A percentile compares a stretch with the other conserved stretches of the same genome.
phyloP scores from a whole-genome alignment of 2,888 invertebrate species.

The Gortyna flavago region DNA sequence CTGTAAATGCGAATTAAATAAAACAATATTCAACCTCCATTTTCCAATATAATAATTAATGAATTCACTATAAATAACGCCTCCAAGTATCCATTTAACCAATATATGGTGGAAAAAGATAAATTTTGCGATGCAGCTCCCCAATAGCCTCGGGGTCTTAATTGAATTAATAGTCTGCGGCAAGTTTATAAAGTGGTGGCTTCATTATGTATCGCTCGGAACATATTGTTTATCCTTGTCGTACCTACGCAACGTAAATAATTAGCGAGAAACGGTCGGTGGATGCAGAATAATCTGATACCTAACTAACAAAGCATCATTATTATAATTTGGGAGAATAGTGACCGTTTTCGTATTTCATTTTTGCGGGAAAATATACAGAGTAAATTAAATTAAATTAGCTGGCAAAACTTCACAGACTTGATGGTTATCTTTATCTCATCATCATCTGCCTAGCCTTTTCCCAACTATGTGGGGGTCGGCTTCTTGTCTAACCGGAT shows the following conservation, averaged over 20 bases:
- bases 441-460: no score
- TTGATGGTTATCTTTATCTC: no score
- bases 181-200: slow-evolving; percentile 65
- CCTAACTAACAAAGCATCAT: no score
- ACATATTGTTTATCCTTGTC: slow-evolving; percentile 40
- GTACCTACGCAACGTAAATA: slow-evolving; percentile 35
- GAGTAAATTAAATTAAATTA: no score
- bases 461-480: no score
- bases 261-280: slow-evolving; percentile 15
- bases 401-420: no score
- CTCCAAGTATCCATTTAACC: slow-evolving; percentile 23
- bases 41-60: slow-evolving; percentile 24
- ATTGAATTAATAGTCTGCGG: slow-evolving; percentile 80
- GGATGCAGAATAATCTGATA: slow-evolving; percentile 12
- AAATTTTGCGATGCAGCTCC: slow-evolving; percentile 68
- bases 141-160: slow-evolving; percentile 67
- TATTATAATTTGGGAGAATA: not conserved
- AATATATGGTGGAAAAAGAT: slow-evolving; percentile 42
- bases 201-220: slow-evolving; percentile 39
- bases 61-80: slow-evolving; percentile 17
- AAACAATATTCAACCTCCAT: not conserved
- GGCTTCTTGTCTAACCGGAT: no score
- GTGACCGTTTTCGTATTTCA: not conserved
- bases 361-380: not conserved
- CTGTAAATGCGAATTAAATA: not conserved